These are phyloP conservation scores for Prionailurus bengalensis DNA, from an alignment of 2,113 vertebrate species.

Conservation along the genomic window DNA sequence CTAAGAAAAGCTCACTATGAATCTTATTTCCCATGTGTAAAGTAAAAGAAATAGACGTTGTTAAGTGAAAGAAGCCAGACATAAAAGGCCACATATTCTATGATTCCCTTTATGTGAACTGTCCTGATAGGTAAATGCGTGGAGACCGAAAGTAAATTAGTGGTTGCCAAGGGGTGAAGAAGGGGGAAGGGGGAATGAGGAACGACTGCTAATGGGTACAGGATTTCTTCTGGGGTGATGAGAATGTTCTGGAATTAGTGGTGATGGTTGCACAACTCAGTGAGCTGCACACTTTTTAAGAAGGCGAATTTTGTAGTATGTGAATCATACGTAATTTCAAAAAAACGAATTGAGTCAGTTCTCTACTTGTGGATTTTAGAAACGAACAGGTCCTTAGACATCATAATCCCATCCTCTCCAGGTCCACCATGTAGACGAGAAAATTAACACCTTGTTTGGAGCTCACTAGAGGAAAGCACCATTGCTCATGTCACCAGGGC, in stretches of 20 bases:
- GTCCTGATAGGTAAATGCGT: not conserved
- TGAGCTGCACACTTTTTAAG: not conserved
- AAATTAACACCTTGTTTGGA: not conserved
- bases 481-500: not conserved
- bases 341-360: not conserved
- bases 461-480: not conserved
- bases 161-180: not conserved
- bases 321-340: slow-evolving; percentile 31
- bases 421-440: not conserved
- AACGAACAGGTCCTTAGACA: not conserved
- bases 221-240: not conserved
- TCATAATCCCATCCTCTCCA: not conserved
- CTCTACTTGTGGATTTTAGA: not conserved
- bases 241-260: not conserved
- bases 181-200: not conserved
- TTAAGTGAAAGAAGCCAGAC: slow-evolving; percentile 23
- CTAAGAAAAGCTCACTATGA: not conserved
- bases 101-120: not conserved
- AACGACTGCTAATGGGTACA: not conserved
- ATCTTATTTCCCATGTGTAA: not conserved
- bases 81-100: not conserved
- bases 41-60: not conserved
- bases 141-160: not conserved
- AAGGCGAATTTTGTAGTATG: not conserved
- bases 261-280: not conserved